A percentile compares a stretch with the other conserved stretches of the same genome.
These are phyloP conservation scores for Eupithecia subumbrata DNA, from an alignment of 2,888 invertebrate species.

Conservation along the genomic window DNA sequence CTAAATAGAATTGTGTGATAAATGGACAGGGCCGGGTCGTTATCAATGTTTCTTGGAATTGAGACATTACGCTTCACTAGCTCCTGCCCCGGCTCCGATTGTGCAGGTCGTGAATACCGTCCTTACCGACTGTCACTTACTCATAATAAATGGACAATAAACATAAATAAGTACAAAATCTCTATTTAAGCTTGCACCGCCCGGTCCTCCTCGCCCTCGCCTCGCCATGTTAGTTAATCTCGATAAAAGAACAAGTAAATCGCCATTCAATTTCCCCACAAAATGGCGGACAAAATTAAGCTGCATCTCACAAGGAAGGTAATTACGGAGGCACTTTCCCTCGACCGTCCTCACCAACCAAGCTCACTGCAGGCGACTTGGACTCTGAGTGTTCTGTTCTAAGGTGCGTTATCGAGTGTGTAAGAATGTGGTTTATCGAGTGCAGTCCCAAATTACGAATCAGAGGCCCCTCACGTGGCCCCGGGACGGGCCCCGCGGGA, in stretches of 20 bases:
- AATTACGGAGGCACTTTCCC: conserved; percentile 43
- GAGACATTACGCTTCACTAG: conserved; percentile 3
- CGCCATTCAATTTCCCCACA: conserved; percentile 33
- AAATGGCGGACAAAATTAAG: conserved; percentile 30
- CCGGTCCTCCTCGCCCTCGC: background rate
- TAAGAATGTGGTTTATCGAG: conserved; percentile 26
- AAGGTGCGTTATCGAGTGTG: conserved; percentile 24
- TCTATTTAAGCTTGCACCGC: background rate
- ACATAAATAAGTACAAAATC: background rate
- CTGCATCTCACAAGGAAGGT: conserved; percentile 38
- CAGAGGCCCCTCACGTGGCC: conserved; percentile 47
- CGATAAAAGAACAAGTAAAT: conserved; percentile 27
- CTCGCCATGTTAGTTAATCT: conserved; percentile 16
- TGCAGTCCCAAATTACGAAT: conserved; percentile 56
- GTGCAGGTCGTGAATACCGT: background rate
- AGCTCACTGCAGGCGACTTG: conserved; percentile 7
- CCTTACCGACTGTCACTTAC: background rate
- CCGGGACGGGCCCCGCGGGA: conserved; percentile 43
- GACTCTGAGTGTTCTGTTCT: conserved; percentile 1
- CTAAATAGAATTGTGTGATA: conserved; percentile 14
- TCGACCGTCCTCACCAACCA: conserved; percentile 22
- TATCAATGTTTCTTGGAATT: background rate
- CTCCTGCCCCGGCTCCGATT: background rate
- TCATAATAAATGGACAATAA: background rate
- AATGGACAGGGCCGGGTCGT: background rate